These are phyloP conservation scores for Lepeophtheirus salmonis DNA, from an alignment of 1,140 invertebrate species.

Conservation along the genomic window DNA sequence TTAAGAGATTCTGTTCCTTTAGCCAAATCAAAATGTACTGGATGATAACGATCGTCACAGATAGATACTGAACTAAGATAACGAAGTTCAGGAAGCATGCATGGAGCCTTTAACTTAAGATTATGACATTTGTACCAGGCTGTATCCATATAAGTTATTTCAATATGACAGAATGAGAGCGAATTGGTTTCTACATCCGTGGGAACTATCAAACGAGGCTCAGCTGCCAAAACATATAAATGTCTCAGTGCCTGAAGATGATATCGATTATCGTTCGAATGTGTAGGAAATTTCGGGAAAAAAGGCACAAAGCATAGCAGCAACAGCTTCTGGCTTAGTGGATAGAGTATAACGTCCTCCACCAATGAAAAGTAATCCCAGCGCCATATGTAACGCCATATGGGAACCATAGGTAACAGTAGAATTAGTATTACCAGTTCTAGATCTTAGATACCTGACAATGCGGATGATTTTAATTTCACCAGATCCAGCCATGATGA, in stretches of 20 bases:
- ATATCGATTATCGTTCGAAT: slow-evolving; percentile 87
- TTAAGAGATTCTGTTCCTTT: slow-evolving; percentile 42
- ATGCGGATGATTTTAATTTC: slow-evolving; percentile 65
- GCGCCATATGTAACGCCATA: slow-evolving; percentile 79
- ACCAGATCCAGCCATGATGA: slow-evolving; percentile 82
- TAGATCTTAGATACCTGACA: slow-evolving; percentile 56
- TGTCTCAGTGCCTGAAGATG: slow-evolving; percentile 88
- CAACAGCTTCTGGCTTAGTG: slow-evolving; percentile 59
- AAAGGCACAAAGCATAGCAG: slow-evolving; percentile 70
- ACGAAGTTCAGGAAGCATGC: slow-evolving; percentile 60
- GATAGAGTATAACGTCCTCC: slow-evolving; percentile 70
- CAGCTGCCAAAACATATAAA: slow-evolving; percentile 77
- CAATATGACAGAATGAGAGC: slow-evolving; percentile 41
- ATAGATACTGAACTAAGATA: slow-evolving; percentile 50
- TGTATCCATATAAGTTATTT: slow-evolving; percentile 32
- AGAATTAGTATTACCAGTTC: slow-evolving; percentile 30
- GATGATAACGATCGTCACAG: slow-evolving; percentile 67
- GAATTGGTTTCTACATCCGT: slow-evolving; percentile 57
- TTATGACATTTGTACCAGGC: slow-evolving; percentile 33
- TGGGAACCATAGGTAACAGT: slow-evolving; percentile 66
- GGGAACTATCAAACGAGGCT: slow-evolving; percentile 66
- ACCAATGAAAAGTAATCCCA: slow-evolving; percentile 81
- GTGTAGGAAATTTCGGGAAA: slow-evolving; percentile 92
- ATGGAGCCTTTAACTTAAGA: slow-evolving; percentile 50
- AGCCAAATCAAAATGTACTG: slow-evolving; percentile 53